phyloP scores from a whole-genome alignment of 2,797 vertebrate genomes.

The Saguinus oedipus region DNA sequence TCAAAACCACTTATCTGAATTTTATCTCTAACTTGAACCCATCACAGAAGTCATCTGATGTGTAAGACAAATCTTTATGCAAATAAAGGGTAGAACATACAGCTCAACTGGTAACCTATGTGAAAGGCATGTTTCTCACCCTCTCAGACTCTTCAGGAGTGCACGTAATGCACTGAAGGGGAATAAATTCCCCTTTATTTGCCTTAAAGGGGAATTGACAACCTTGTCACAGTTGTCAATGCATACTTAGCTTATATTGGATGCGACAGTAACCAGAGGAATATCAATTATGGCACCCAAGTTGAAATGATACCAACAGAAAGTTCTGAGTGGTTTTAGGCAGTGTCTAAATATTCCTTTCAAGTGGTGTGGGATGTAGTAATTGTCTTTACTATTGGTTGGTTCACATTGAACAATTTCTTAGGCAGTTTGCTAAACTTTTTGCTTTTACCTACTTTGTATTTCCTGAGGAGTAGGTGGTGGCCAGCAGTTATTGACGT shows the following conservation, averaged over 20 bases:
- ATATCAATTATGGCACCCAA: not conserved
- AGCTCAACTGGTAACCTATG: not conserved
- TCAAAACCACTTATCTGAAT: not conserved
- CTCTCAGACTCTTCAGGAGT: constrained; percentile 86
- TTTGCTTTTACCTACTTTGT: constrained; percentile 68
- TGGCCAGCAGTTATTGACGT: constrained; percentile 84
- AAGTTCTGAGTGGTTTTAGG: not conserved
- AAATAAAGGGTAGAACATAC: not conserved
- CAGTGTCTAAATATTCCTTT: not conserved
- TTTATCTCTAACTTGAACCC: not conserved
- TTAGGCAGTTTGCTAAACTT: too few species aligned
- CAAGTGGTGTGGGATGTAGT: not conserved
- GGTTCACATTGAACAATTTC: not conserved
- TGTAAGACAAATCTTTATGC: not conserved
- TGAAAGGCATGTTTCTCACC: constrained; percentile 78
- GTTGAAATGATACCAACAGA: not conserved
- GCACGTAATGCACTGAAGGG: constrained; percentile 64
- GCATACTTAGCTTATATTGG: not conserved
- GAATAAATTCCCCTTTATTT: too few species aligned
- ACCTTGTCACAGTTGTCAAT: not conserved
- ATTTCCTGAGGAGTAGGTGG: constrained; percentile 73
- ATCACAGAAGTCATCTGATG: not conserved
- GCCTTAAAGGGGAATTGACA: too few species aligned
- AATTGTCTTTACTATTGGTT: not conserved
- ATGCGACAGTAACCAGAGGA: not conserved